Conservation (phyloP, 2,888 invertebrate species). For the Aporophyla lueneburgensis region DNA sequence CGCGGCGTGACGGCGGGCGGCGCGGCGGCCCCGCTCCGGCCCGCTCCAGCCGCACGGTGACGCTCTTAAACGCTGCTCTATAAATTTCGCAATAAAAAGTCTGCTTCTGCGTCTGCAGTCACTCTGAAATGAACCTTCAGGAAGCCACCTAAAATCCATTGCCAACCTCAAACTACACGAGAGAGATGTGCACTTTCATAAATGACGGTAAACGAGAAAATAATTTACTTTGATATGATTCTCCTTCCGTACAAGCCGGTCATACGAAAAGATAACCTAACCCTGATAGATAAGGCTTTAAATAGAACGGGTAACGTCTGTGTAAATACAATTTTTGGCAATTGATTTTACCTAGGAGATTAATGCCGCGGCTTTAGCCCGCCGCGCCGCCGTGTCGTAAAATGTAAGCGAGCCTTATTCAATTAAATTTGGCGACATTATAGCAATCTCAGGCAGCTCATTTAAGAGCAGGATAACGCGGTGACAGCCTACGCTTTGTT, state of each 20-base stretch:
- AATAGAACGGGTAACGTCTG: slow-evolving; percentile 69
- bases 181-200: slow-evolving; percentile 84
- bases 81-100: slow-evolving; percentile 88
- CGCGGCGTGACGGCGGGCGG: slow-evolving; percentile 61
- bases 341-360: slow-evolving; percentile 88
- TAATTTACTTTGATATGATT: slow-evolving; percentile 89
- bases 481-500: slow-evolving; percentile 78
- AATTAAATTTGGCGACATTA: slow-evolving; percentile 89
- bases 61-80: slow-evolving; percentile 85
- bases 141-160: slow-evolving; percentile 73
- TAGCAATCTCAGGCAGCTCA: slow-evolving; percentile 87
- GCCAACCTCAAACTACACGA: slow-evolving; percentile 63
- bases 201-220: slow-evolving; percentile 85
- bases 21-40: slow-evolving; percentile 55
- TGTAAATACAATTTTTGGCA: slow-evolving; percentile 87
- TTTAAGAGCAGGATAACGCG: slow-evolving; percentile 80
- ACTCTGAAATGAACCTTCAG: slow-evolving; percentile 81
- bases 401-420: slow-evolving; percentile 90
- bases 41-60: slow-evolving; percentile 70
- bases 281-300: slow-evolving; percentile 72
- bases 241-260: slow-evolving; percentile 75
- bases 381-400: slow-evolving; percentile 83
- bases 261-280: slow-evolving; percentile 79
- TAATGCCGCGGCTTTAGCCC: slow-evolving; percentile 86
- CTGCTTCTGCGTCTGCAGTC: slow-evolving; percentile 66